Evolutionary conservation across 2,113 vertebrate species (phyloP), one percentile per base, ranked within the genome.

Genomic region (Procavia capensis): DNA sequence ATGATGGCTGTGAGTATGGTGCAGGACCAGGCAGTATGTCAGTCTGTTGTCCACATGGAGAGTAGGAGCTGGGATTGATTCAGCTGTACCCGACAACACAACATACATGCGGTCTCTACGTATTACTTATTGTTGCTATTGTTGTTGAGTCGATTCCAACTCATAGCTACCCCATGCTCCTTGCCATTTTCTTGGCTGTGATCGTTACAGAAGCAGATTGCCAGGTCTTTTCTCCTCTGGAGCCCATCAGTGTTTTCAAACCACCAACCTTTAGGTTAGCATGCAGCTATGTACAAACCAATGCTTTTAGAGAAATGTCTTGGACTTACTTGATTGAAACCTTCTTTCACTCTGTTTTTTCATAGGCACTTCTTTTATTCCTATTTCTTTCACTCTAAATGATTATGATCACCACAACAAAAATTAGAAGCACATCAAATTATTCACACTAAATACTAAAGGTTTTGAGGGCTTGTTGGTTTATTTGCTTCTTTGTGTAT

Each of bases 401-500:
- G 39, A 31, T 45, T 87, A 39, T 14, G 82, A 63, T 79, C 27
- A 50, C 70, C 68, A 8, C 22, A 86, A 85, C 57, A 88, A 88
- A 92, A 90, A 59, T 64, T 78, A 96, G 47, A 81, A 74, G 57
- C 14, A 25, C 64, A 79, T 24, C 57, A 85, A 95, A 93, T 83
- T 83, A 88, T 24, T 14, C 66, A 70, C 24, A 34, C 9, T 66
- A 39, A 82, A 47, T 83, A 63, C 39, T 82, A 94, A 96, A 90
- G 61, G 22, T 24, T 36, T 27, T 45, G 9, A n/a, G 19, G 31
- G 34, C 75, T 47, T 88, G 22, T 31, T 90, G 41, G 54, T 50
- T 70, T 83, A 54, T 64, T 79, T 93, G 43, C 25, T 64, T 93
- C 25, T 45, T 91, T 78, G 4, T 82, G 6, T 20, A 34, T 47